Evolutionary conservation across 2,113 vertebrate species (phyloP), one percentile per base, ranked within the genome.

Genomic region (Eurypyga helias): DNA sequence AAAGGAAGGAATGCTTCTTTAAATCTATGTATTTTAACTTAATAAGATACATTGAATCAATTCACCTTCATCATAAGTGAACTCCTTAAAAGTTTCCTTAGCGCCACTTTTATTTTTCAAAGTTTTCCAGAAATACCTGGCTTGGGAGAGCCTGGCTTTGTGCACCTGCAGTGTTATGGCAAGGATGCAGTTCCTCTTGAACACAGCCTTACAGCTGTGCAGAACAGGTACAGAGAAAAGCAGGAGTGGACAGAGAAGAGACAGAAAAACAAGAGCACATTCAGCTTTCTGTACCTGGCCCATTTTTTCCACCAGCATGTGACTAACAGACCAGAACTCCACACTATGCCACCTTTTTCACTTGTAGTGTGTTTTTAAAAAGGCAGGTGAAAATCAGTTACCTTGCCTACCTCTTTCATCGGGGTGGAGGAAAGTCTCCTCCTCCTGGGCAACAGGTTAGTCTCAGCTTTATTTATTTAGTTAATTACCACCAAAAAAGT

Each of bases 201-300:
- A 20, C 34, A 51, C 15, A 77, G 46, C 19, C 26, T 61, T 11
- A 46, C 28, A 43, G 16, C 13, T 20, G 19, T 28, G 43, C 17
- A 64, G 48, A 36, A 12, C 33, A 34, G 71, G 18, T 34, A 90
- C 23, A 11, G 70, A 52, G 38, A n/a, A 76, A 78, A 69, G 17
- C 1, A 2, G n/a, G 11, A 29, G 1, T 2, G 6, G 8, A 10
- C 55, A 62, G 26, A 12, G 34, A 75, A 33, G 8, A 54, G 21
- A 64, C 33, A 23, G 6, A 5, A 77, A 77, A 76, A 13, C 28
- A 69, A 9, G 21, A 41, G 4, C 1, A 2, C 5, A 54, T 67
- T 60, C 34, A 36, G 11, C 33, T 89, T 88, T 48, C 18, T 18
- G 8, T n/a, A 43, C 5, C 33, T 52, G 16, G 5, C 45, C 33